Conservation (phyloP, 2,888 invertebrate genomes). For the Hofmannophila pseudospretella region DNA sequence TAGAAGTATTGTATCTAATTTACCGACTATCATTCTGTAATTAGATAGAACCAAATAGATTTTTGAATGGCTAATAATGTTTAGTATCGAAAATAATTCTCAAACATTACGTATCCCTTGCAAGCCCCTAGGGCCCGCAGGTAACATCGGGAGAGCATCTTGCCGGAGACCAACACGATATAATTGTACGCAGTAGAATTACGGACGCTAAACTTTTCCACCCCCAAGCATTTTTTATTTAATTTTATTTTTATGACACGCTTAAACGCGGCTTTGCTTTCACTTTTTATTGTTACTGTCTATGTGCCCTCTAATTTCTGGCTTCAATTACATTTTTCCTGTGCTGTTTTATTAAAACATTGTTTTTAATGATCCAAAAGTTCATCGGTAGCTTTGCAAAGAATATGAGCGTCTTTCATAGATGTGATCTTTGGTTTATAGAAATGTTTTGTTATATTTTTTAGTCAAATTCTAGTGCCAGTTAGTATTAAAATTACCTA, state of each 20-base stretch:
- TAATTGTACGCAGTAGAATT: constrained; percentile 63
- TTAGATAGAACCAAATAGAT: no score
- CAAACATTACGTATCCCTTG: constrained; percentile 5
- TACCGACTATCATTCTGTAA: background rate
- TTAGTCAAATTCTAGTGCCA: constrained; percentile 8
- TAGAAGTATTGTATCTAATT: background rate
- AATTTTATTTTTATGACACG: constrained; percentile 77
- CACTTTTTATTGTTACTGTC: constrained; percentile 75
- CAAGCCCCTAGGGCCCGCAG: constrained; percentile 45
- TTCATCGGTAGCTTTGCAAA: constrained; percentile 25
- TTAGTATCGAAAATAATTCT: background rate
- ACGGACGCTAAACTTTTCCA: constrained; percentile 67
- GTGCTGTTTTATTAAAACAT: constrained; percentile 66
- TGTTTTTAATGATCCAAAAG: constrained; percentile 59
- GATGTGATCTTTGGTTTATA: constrained; percentile 11
- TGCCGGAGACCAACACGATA: constrained; percentile 49
- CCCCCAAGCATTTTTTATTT: constrained; percentile 73
- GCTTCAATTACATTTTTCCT: constrained; percentile 67
- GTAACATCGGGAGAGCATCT: constrained; percentile 54
- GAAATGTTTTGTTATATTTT: constrained; percentile 8
- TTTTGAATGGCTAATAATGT: background rate
- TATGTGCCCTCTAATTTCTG: constrained; percentile 74
- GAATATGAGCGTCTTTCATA: constrained; percentile 16
- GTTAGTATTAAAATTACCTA: background rate
- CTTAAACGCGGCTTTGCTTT: constrained; percentile 76